Base-by-base conservation (phyloP, 2,888 invertebrate species). In the Amphipyra berbera region DNA sequence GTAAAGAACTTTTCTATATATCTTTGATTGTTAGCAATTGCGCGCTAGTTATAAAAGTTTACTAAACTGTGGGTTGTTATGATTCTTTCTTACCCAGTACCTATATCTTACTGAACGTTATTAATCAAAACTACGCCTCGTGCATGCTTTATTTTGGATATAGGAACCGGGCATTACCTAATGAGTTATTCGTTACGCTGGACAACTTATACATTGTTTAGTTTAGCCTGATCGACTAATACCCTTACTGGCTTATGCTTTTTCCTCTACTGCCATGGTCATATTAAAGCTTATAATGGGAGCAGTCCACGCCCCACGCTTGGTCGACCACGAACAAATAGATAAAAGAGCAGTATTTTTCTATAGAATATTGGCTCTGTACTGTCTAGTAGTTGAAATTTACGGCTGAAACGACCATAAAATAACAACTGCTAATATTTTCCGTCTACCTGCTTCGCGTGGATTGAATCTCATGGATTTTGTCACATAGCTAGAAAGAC, bases 391-490 rank as follows among this genome's bases (percentile, higher is more conserved):
- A 2, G 7, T 30, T 30, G 30, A 30, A 30, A 7, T 6, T 30
- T 30, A 30, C 21, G 21, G 3, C 21, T 21, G 21, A 21, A 21
- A 21, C 3, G 21, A 21, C 21, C 21, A 21, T 21, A 21, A 1
- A 21, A 21, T 21, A 21, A 21, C 21, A 21, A 21, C 21, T 21
- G 3, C 2, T 3, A 21, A 21, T 2, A 21, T 21, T 1, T 21
- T 3, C 21, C 21, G 21, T n/a, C n/a, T n/a, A n/a, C n/a, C n/a
- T n/a, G n/a, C n/a, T n/a, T n/a, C n/a, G 21, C 3, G 3, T 8
- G 33, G 33, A 9, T 6, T 6, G 30, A 67, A 38, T 48, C n/a
- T 50, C 44, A 50, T 50, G 27, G 54, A 33, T 47, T 61, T 53
- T 50, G 55, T 61, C 61, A 68, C 7, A 7, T 2, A 7, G 1